Percentiles rank a stretch among this genome's conserved stretches.
These are phyloP conservation scores for Cheumatopsyche charites DNA, from an alignment of 1,140 invertebrate genomes.

Conservation along the genomic window DNA sequence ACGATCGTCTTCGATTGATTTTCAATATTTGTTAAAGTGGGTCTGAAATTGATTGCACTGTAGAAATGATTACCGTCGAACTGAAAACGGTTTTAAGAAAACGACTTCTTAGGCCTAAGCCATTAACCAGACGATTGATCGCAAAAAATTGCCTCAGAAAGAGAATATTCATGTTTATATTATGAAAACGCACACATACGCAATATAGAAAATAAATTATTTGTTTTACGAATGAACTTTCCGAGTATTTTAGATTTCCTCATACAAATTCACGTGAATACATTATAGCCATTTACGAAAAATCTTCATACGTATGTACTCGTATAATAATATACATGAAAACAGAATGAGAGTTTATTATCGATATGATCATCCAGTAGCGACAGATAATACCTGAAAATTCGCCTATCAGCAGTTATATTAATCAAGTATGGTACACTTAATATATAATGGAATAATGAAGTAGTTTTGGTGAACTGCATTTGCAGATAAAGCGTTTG, in stretches of 20 bases:
- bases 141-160: not conserved
- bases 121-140: not conserved
- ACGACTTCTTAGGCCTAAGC: slow-evolving; percentile 1
- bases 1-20: slow-evolving; percentile 24
- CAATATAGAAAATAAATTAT: not conserved
- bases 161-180: no score
- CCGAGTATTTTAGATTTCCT: not conserved
- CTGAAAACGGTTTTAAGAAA: slow-evolving; percentile 4
- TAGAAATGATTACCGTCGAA: not conserved
- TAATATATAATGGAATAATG: not conserved
- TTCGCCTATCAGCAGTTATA: no score
- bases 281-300: no score
- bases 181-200: no score
- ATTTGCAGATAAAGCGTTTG: slow-evolving; percentile 2
- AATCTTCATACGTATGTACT: no score
- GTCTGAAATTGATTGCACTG: slow-evolving; percentile 26
- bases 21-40: slow-evolving; percentile 32
- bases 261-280: no score
- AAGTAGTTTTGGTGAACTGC: slow-evolving; percentile 1
- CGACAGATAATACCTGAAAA: no score
- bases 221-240: not conserved
- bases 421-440: not conserved
- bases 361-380: not conserved
- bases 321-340: no score
- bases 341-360: not conserved